Base-by-base conservation (phyloP, 2,888 invertebrate genomes). In the Steinernema scapterisci region DNA sequence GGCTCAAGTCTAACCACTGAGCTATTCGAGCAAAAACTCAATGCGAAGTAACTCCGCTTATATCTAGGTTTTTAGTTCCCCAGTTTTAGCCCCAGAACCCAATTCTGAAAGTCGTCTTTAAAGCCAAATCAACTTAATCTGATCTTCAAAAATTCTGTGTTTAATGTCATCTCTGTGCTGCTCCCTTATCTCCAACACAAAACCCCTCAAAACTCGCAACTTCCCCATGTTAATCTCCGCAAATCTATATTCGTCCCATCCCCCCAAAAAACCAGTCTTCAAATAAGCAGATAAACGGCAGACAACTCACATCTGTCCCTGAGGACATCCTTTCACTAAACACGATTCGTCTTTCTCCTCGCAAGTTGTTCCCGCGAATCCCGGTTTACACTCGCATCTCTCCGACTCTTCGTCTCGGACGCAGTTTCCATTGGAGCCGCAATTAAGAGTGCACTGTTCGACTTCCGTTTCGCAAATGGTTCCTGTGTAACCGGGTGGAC, bases 401-500 rank as follows among this genome's bases (percentile, higher is more conserved):
- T 38, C 48, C 3, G 56, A 6, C 19, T 46, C 44, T 31, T 38
- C 38, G 23, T 71, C 51, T 19, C 31, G 19, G 19, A 31, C 54
- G 51, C 38, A 52, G 21, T 45, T 21, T 21, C 43, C 52, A 19
- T 72, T 46, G 7, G 31, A 3, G 2, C 56, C 54, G 27, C 63
- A 77, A 25, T 76, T 52, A 3, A 77, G 56, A 13, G 73, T 25
- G 43, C 78, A 77, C 25, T 44, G n/a, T 11, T 7, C 27, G 9
- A 79, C 43, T 19, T 45, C 54, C 5, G 80, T 31, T 70, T 77
- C 78, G 73, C 78, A 77, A 1, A 77, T 56, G n/a, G 78, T 77
- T 11, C 84, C 84, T 54, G 79, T 78, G 70, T 82, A 84, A 2
- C 83, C 83, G 16, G 77, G 72, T 19, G 73, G 74, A 52, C 84